phyloP scores from a whole-genome alignment of 2,888 invertebrate genomes.

The Adelognathus sp. region DNA sequence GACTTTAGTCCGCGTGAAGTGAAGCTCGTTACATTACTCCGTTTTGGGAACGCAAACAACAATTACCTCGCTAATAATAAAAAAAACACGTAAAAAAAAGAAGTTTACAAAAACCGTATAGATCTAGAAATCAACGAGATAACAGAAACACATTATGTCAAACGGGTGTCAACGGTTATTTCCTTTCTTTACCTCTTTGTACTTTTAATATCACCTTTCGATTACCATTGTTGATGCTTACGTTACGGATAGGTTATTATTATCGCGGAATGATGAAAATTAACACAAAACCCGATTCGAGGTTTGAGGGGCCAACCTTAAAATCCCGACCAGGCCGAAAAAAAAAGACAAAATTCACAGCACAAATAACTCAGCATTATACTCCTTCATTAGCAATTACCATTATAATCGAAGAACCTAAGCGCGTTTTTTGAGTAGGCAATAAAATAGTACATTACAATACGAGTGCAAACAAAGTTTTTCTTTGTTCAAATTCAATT shows the following conservation, averaged over 20 bases:
- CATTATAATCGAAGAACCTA: no score
- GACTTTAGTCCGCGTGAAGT: slow-evolving; percentile 68
- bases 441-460: no score
- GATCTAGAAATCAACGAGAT: background rate
- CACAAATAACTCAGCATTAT: no score
- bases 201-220: slow-evolving; percentile 21
- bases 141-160: background rate
- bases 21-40: slow-evolving; percentile 54
- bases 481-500: no score
- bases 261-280: background rate
- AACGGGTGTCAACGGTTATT: slow-evolving; percentile 1
- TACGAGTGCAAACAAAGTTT: no score
- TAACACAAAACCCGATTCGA: background rate
- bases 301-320: slow-evolving; percentile 44
- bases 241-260: slow-evolving; percentile 13
- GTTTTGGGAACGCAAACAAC: no score
- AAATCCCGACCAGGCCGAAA: slow-evolving; percentile 11
- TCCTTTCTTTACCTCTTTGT: slow-evolving; percentile 35
- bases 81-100: background rate
- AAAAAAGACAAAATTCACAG: slow-evolving; percentile 8
- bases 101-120: slow-evolving; percentile 3
- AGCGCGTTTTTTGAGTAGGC: no score
- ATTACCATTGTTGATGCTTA: slow-evolving; percentile 34
- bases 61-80: no score
- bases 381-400: no score